These are phyloP conservation scores for Pseudochirops corinnae DNA, from an alignment of 2,797 vertebrate species.

Conservation along the genomic window DNA sequence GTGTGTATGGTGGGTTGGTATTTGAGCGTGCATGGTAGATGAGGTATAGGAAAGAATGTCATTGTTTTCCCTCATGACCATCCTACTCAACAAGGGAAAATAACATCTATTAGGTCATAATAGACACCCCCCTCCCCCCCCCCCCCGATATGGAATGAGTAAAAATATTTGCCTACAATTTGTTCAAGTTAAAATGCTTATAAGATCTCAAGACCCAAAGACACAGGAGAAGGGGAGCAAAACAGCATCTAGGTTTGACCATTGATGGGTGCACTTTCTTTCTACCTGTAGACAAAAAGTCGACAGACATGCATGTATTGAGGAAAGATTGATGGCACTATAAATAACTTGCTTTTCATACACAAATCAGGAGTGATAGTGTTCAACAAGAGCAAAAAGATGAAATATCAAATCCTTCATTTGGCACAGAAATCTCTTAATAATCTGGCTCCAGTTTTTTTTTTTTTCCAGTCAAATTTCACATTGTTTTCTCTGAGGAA, in stretches of 20 bases:
- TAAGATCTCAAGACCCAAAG: not conserved
- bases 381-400: not conserved
- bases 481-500: not conserved
- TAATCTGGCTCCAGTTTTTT: not conserved
- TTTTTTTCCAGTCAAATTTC: not conserved
- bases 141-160: not conserved
- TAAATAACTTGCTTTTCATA: not conserved
- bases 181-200: not conserved
- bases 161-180: not conserved
- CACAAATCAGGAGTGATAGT: not conserved
- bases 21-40: not conserved
- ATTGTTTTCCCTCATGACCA: not conserved
- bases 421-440: not conserved
- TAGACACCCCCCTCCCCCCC: not conserved
- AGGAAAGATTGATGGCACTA: not conserved
- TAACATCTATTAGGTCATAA: not conserved
- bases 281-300: not conserved
- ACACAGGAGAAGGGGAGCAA: not conserved
- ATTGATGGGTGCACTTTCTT: not conserved
- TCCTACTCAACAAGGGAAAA: not conserved
- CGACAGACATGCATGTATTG: not conserved
- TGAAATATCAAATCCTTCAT: not conserved
- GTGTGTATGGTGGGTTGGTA: rapidly evolving
- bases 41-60: not conserved
- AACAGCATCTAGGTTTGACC: not conserved